Conservation (phyloP, 2,113 vertebrate species). For the Upupa epops region DNA sequence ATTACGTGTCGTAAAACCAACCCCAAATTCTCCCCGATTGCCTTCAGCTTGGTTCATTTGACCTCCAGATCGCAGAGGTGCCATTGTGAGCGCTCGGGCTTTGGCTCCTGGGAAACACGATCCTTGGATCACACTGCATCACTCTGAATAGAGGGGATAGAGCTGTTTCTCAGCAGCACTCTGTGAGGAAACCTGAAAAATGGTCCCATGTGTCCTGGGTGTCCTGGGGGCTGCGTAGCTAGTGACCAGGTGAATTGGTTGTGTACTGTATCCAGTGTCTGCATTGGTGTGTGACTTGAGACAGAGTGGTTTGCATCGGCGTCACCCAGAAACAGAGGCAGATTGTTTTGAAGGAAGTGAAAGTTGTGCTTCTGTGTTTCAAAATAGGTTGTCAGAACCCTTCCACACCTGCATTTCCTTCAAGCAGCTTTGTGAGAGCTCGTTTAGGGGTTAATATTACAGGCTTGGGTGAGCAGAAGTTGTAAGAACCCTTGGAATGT, state of each 20-base stretch:
- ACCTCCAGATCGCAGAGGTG: not conserved
- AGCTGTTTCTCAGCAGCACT: conserved; percentile 5
- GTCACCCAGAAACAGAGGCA: not conserved
- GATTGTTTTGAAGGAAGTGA: conserved; percentile 24
- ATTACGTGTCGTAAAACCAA: not conserved
- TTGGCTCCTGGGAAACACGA: not conserved
- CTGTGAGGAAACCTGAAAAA: not conserved
- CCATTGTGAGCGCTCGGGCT: not conserved
- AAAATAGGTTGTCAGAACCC: not conserved
- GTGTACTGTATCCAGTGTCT: not conserved
- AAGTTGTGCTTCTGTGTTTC: conserved; percentile 24
- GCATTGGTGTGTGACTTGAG: not conserved
- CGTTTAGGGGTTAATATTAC: conserved; percentile 48
- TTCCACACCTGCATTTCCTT: not conserved
- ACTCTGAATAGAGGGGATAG: not conserved
- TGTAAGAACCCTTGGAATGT: conserved; percentile 61
- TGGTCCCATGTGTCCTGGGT: not conserved
- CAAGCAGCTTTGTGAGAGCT: not conserved
- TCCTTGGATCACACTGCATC: not conserved
- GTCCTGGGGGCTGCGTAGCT: not conserved
- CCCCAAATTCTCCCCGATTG: not conserved
- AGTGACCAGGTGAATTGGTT: not conserved
- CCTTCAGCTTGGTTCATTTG: not conserved
- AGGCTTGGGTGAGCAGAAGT: conserved; percentile 15
- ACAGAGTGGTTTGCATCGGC: not conserved